Percentiles rank a stretch among this genome's conserved stretches.
phyloP scores from a whole-genome alignment of 2,888 invertebrate genomes.

The Drosophila crucigera region DNA sequence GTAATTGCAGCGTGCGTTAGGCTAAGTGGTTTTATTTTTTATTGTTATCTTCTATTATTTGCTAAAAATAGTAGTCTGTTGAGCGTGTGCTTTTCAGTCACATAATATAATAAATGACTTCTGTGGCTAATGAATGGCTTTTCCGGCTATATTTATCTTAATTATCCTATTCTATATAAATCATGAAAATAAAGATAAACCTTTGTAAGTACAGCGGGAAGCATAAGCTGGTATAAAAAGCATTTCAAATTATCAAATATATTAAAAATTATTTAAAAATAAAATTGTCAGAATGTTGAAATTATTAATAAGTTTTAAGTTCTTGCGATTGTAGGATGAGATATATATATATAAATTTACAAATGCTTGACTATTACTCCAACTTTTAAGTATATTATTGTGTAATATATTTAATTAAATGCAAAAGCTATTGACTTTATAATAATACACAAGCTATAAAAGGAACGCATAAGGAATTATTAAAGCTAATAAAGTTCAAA shows the following conservation, averaged over 20 bases:
- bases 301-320: background rate
- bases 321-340: background rate
- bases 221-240: background rate
- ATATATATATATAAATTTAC: background rate
- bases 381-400: background rate
- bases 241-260: background rate
- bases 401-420: background rate
- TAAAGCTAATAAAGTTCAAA: background rate
- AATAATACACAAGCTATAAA: background rate
- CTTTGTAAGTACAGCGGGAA: background rate
- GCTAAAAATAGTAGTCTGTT: background rate
- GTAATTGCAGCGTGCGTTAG: constrained; percentile 21
- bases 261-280: background rate
- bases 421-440: background rate
- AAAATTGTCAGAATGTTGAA: background rate
- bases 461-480: background rate
- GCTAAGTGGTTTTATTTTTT: constrained; percentile 7
- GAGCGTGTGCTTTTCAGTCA: background rate
- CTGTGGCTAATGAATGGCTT: background rate
- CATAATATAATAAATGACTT: constrained; percentile 4
- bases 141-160: background rate
- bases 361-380: background rate
- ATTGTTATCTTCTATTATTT: constrained; percentile 7
- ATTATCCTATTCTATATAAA: background rate
- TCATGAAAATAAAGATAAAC: background rate